Base-by-base conservation (phyloP, 2,797 vertebrate genomes). In the Alca torda region DNA sequence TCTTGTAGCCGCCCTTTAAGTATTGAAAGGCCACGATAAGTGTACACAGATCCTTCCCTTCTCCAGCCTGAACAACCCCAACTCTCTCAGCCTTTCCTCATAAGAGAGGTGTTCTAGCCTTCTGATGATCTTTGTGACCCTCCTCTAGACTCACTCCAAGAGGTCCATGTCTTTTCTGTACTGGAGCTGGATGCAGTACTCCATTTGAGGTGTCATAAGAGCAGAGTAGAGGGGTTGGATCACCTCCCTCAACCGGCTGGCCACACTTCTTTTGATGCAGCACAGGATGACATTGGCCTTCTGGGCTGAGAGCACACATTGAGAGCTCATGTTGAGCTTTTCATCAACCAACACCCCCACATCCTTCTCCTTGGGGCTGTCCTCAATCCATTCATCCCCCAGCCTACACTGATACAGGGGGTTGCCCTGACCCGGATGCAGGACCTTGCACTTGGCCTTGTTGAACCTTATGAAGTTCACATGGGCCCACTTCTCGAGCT, bases 111-210 rank as follows among this genome's bases (percentile, higher is more conserved):
- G 17, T 20, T 68, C 13, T 24, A 75, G 4, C 50, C 25, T 9
- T 10, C 41, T 48, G 51, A 25, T 26, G 13, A 16, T 7, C 46
- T 54, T 43, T 37, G 23, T 64, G n/a, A 39, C 4, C 13, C 4
- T 48, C 50, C 43, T 56, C 33, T 45, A 54, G 48, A 67, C 19
- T 6, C 8, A 3, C 13, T 53, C 26, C n/a, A 80, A 16, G 1
- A 75, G 4, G 3, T 53, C 16, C 2, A 0, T 41, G 18, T 28
- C 50, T 70, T 43, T 64, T 74, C 11, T 6, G 3, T 30, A 37
- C 24, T 65, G 19, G 26, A 31, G 20, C 56, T 14, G 56, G 11
- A 37, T 1, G 9, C 43, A 64, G 21, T 21, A 53, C 16, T 33
- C 13, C n/a, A 70, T 16, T 0, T 53, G 6, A 23, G 10, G 6